Conservation (phyloP, 2,888 invertebrate genomes). For the Ichneumoninae sp. region DNA sequence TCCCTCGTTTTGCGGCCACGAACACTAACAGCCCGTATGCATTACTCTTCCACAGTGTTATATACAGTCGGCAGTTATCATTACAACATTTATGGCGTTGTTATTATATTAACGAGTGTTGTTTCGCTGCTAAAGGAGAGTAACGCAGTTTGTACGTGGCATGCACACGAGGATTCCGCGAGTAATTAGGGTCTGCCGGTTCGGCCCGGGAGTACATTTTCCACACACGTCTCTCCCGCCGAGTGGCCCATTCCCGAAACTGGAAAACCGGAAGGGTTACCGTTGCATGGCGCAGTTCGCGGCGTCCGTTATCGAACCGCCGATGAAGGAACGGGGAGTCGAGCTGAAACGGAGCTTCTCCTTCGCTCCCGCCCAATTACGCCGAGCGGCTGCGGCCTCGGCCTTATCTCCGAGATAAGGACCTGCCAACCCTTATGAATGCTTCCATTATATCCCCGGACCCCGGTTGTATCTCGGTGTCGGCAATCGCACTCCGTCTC, state of each 20-base stretch:
- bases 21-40: background rate
- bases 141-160: background rate
- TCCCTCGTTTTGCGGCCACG: constrained; percentile 29
- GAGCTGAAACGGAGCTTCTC: constrained; percentile 19
- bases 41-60: constrained; percentile 5
- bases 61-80: constrained; percentile 36
- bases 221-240: constrained; percentile 27
- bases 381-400: constrained; percentile 71
- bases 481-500: constrained; percentile 57
- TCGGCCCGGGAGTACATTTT: constrained; percentile 8
- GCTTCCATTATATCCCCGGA: constrained; percentile 76
- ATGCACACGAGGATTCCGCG: constrained; percentile 59
- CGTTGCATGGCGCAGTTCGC: constrained; percentile 69
- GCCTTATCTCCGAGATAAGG: constrained; percentile 80
- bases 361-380: constrained; percentile 59
- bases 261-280: constrained; percentile 75
- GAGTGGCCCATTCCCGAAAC: constrained; percentile 18
- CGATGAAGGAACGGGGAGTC: constrained; percentile 63
- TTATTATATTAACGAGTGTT: constrained; percentile 60
- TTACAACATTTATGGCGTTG: constrained; percentile 53
- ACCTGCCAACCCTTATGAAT: constrained; percentile 81
- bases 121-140: constrained; percentile 15
- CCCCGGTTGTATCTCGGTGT: constrained; percentile 67
- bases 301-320: constrained; percentile 76
- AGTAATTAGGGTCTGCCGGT: constrained; percentile 64